These are phyloP conservation scores for Epizoanthus rinbou DNA, from an alignment of 92 coral and sea anemone genomes.

Conservation along the genomic window DNA sequence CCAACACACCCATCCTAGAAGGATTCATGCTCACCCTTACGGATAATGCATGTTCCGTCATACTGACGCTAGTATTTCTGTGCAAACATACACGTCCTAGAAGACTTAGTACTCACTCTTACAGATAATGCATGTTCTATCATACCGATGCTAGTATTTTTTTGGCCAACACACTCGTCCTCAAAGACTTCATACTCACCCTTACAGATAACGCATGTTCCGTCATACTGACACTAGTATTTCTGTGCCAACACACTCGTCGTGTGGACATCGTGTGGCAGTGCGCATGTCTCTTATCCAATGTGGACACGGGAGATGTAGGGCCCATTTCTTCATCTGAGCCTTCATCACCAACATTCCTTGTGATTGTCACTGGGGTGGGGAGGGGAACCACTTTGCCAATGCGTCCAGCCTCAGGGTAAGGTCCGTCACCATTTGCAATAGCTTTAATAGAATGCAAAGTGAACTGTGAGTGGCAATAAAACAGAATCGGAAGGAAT, in stretches of 20 bases:
- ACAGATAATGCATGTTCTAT: too few relatives aligned
- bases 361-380: constrained; percentile 77
- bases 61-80: constrained; percentile 76
- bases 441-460: constrained; percentile 38
- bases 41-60: constrained; percentile 86
- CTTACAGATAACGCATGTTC: constrained; percentile 93
- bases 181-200: constrained; percentile 61
- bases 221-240: constrained; percentile 94
- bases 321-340: constrained; percentile 85
- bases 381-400: constrained; percentile 85
- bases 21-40: constrained; percentile 81
- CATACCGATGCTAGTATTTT: too few relatives aligned
- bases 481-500: too few relatives aligned
- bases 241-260: constrained; percentile 98
- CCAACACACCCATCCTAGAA: neutral
- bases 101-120: too few relatives aligned
- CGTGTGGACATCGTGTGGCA: constrained; percentile 98
- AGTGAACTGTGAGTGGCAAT: neutral
- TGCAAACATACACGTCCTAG: constrained; percentile 92
- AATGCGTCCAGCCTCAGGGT: constrained; percentile 59
- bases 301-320: constrained; percentile 79
- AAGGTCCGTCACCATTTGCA: constrained; percentile 71
- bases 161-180: neutral
- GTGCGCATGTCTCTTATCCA: constrained; percentile 98
- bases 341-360: constrained; percentile 67